Evolutionary conservation across 1,140 invertebrate species (phyloP).

Genomic region (Tetragonula clypearis): DNA sequence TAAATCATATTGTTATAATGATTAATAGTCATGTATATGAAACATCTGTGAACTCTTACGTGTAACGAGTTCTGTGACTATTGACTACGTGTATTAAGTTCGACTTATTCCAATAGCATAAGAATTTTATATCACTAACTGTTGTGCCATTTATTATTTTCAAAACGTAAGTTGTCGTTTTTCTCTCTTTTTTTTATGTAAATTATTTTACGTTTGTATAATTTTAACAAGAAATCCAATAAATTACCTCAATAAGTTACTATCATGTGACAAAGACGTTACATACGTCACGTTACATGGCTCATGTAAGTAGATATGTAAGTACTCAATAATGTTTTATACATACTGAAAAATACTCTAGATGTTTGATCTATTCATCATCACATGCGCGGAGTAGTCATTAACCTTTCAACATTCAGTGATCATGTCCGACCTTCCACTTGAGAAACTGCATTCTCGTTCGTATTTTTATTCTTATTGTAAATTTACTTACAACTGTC

Average conservation of each 20-base stretch:
- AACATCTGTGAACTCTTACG: too few relatives aligned
- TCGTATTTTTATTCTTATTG: not conserved
- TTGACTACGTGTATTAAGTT: not conserved
- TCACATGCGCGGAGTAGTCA: not conserved
- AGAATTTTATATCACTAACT: not conserved
- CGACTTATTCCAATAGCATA: not conserved
- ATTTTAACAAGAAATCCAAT: not conserved
- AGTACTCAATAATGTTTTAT: not conserved
- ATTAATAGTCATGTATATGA: not conserved
- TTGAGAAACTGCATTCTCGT: not conserved
- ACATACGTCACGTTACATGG: not conserved
- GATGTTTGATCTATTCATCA: not conserved
- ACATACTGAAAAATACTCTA: not conserved
- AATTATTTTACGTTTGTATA: not conserved
- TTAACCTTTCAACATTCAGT: constrained; percentile 13
- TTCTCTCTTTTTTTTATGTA: not conserved
- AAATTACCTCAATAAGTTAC: not conserved
- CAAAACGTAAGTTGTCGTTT: too few relatives aligned
- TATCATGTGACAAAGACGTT: not conserved
- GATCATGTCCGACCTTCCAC: not conserved
- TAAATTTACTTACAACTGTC: not conserved
- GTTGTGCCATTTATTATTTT: not conserved
- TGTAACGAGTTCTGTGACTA: not conserved
- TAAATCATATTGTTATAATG: not conserved
- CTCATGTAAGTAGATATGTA: not conserved